These are phyloP conservation scores for Gastrophryne carolinensis DNA, from an alignment of 2,797 vertebrate genomes.

Conservation along the genomic window DNA sequence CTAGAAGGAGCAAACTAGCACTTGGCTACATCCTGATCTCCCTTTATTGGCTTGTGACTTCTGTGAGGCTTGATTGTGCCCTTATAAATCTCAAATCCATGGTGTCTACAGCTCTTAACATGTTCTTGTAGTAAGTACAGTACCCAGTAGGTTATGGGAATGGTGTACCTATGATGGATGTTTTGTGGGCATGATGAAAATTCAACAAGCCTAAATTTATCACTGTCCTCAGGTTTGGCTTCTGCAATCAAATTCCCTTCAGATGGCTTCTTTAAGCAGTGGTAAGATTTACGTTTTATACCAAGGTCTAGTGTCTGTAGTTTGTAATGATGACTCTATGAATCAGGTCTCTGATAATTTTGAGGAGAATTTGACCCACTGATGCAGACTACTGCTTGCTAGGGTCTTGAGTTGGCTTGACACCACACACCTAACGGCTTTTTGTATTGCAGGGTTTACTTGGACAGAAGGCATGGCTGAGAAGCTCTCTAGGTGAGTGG, in stretches of 20 bases:
- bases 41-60: too few relatives aligned
- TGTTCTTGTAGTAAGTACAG: too few relatives aligned
- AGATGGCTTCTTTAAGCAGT: too few relatives aligned
- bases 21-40: too few relatives aligned
- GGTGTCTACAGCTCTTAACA: too few relatives aligned
- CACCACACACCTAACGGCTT: neutral
- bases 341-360: constrained; percentile 69
- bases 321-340: constrained; percentile 65
- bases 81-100: too few relatives aligned
- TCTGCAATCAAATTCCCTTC: too few relatives aligned
- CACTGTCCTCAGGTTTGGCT: neutral
- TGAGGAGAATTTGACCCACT: constrained; percentile 61
- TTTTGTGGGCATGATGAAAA: neutral
- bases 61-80: too few relatives aligned
- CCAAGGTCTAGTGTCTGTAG: neutral
- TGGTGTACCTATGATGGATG: neutral
- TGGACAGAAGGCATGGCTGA: neutral
- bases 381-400: constrained; percentile 58
- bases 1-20: too few relatives aligned
- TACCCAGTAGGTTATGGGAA: too few relatives aligned
- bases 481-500: neutral
- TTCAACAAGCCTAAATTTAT: neutral
- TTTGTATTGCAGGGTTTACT: neutral
- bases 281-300: neutral
- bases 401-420: neutral